These are phyloP conservation scores for Cetonia aurata DNA, from an alignment of 2,888 invertebrate species.

Conservation along the genomic window DNA sequence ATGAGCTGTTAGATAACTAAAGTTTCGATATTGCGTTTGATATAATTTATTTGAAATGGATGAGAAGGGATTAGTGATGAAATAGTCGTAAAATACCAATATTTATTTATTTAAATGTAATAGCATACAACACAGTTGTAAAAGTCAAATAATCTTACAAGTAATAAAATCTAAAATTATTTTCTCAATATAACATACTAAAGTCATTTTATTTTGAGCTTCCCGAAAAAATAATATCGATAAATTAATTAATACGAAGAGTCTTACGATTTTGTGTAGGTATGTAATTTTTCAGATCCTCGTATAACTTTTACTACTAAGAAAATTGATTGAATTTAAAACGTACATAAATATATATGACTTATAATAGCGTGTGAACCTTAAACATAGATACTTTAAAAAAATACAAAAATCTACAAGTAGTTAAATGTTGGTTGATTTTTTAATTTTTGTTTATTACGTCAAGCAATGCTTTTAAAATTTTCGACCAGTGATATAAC, in stretches of 20 bases:
- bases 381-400: conserved; percentile 64
- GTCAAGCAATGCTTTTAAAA: conserved; percentile 25
- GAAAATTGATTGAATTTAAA: conserved; percentile 57
- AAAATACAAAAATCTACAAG: conserved; percentile 68
- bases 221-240: conserved; percentile 37
- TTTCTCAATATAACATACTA: conserved; percentile 55
- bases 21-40: too few relatives aligned
- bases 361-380: conserved; percentile 55
- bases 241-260: conserved; percentile 32
- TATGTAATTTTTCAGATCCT: conserved; percentile 29
- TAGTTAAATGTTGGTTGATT: conserved; percentile 34
- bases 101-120: conserved; percentile 66
- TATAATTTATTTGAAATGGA: too few relatives aligned
- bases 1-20: too few relatives aligned
- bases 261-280: conserved; percentile 26
- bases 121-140: conserved; percentile 68
- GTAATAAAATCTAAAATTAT: conserved; percentile 63
- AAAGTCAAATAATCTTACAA: conserved; percentile 62
- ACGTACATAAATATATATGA: conserved; percentile 54
- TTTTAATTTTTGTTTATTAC: conserved; percentile 27
- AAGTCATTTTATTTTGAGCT: conserved; percentile 40
- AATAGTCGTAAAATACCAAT: conserved; percentile 63
- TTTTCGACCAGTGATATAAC: conserved; percentile 32
- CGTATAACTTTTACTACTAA: conserved; percentile 44
- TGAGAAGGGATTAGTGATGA: background rate